Evolutionary conservation across 2,113 vertebrate species (phyloP).

Genomic region (Excalfactoria chinensis): DNA sequence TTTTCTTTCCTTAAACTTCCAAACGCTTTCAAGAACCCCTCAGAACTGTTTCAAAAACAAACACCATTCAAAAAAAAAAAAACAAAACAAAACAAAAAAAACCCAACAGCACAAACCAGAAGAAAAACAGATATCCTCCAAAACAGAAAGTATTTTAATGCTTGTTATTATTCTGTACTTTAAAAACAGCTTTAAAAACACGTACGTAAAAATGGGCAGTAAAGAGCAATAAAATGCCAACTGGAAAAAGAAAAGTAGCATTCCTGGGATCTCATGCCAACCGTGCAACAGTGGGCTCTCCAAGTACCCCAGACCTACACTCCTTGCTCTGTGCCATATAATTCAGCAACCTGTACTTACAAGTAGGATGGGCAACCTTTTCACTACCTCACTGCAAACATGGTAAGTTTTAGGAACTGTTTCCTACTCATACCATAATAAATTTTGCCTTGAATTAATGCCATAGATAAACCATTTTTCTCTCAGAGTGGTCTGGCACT

Average conservation of each 20-base stretch:
- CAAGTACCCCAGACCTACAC: not conserved
- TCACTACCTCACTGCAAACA: not conserved
- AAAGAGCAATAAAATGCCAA: not conserved
- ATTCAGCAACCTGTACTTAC: not conserved
- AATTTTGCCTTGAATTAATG: not conserved
- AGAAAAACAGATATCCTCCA: not conserved
- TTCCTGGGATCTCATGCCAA: not conserved
- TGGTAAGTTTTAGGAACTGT: not conserved
- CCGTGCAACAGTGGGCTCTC: not conserved
- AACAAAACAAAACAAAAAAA: not conserved
- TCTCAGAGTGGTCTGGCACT: no score
- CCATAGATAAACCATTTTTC: not conserved
- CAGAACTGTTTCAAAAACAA: not conserved
- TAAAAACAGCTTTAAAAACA: not conserved
- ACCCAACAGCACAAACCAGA: not conserved
- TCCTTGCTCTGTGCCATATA: not conserved
- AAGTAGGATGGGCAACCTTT: not conserved
- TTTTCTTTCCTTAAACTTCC: not conserved
- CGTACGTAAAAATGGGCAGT: accelerated
- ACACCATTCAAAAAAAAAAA: not conserved
- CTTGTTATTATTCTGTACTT: not conserved
- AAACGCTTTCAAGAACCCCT: not conserved
- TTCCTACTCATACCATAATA: not conserved
- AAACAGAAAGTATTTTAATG: not conserved
- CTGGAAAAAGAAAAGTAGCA: not conserved